Evolutionary conservation across 2,797 vertebrate genomes (phyloP).

Genomic region (Phataginus tricuspis): DNA sequence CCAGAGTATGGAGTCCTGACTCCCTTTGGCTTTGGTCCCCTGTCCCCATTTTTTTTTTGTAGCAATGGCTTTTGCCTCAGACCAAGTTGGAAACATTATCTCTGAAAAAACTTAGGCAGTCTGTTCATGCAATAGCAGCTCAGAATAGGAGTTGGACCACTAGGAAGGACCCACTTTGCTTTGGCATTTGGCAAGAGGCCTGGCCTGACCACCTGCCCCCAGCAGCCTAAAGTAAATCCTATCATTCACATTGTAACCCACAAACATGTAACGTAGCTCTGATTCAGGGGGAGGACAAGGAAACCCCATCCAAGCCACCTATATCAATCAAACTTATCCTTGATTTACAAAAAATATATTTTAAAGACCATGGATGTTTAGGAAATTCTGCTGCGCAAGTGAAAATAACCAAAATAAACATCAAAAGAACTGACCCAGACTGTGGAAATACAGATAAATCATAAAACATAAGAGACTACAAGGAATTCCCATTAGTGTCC

Average conservation of each 20-base stretch:
- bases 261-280: neutral
- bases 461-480: neutral
- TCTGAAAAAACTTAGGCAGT: neutral
- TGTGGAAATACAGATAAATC: slow-evolving; percentile 15
- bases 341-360: neutral
- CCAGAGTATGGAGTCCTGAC: neutral
- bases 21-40: neutral
- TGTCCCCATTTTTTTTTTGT: neutral
- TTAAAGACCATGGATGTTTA: neutral
- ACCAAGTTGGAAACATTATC: neutral
- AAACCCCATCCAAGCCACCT: neutral
- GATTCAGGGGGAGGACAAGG: neutral
- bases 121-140: neutral
- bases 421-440: neutral
- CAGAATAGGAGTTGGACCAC: neutral
- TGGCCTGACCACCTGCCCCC: neutral
- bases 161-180: neutral
- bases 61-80: neutral
- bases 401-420: slow-evolving; percentile 42
- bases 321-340: neutral
- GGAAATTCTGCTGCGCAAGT: slow-evolving; percentile 5
- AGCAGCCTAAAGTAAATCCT: neutral
- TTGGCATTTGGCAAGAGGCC: neutral
- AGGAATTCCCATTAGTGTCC: neutral
- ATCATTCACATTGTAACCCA: neutral